Conservation (phyloP, 2,797 vertebrate genomes). For the Poecile montanus region DNA sequence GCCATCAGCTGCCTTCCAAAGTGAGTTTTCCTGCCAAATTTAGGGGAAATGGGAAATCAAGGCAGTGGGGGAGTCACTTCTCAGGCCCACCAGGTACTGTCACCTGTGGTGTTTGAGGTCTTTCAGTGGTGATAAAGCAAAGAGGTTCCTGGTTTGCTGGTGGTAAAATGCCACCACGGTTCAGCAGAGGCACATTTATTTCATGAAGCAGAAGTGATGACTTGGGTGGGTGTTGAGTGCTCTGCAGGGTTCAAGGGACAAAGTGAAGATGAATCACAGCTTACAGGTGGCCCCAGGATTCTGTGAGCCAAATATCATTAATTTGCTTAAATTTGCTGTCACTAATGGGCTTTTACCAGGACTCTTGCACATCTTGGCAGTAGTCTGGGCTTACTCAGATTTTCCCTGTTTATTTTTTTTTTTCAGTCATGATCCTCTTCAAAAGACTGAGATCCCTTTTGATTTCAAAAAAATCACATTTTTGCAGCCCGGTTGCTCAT, state of each 20-base stretch:
- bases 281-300: background rate
- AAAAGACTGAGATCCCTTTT: background rate
- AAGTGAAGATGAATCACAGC: background rate
- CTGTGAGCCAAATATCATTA: fast-evolving
- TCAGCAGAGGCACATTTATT: background rate
- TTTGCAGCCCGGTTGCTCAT: fast-evolving
- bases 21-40: background rate
- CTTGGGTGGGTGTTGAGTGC: background rate
- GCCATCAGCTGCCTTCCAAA: background rate
- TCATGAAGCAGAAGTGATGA: background rate
- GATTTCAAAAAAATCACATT: fast-evolving
- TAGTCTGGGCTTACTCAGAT: background rate
- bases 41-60: background rate
- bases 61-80: background rate
- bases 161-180: background rate
- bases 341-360: background rate
- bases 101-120: background rate
- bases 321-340: background rate
- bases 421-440: background rate
- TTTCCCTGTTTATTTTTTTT: background rate
- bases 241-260: background rate
- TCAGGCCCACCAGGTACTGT: background rate
- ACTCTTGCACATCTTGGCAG: background rate
- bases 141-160: background rate
- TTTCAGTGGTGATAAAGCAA: background rate